These are phyloP conservation scores for Erpornis zantholeuca DNA, from an alignment of 2,113 vertebrate genomes.

Conservation along the genomic window DNA sequence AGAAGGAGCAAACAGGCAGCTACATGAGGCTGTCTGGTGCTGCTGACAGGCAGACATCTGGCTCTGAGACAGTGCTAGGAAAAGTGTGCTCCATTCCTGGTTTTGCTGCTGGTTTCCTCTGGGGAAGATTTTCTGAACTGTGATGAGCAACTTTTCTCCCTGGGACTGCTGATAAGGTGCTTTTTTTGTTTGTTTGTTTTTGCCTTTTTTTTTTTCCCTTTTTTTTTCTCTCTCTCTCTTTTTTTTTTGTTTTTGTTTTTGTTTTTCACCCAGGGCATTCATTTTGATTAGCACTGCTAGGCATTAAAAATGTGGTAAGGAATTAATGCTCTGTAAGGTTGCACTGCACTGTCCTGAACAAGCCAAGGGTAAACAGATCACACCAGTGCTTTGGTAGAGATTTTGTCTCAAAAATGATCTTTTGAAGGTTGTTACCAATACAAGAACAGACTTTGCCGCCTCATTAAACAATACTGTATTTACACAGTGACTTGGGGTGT, in stretches of 20 bases:
- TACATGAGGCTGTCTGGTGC: accelerated
- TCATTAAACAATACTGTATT: not conserved
- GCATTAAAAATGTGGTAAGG: not conserved
- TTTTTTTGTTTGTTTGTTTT: no score
- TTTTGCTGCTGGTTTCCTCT: not conserved
- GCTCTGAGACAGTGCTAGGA: not conserved
- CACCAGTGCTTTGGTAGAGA: not conserved
- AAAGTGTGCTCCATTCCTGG: not conserved
- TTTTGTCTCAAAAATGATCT: not conserved
- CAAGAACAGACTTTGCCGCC: not conserved
- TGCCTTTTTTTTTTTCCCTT: no score
- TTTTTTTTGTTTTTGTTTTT: accelerated
- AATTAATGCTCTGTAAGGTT: not conserved
- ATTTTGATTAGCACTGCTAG: not conserved
- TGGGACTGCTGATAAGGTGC: not conserved
- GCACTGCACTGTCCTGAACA: not conserved
- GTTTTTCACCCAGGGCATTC: not conserved
- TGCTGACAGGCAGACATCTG: not conserved
- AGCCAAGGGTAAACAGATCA: not conserved
- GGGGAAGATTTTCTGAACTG: not conserved
- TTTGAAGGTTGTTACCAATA: not conserved
- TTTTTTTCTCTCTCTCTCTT: no score
- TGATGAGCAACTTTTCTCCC: not conserved
- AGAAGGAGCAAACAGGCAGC: not conserved
- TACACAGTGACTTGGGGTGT: not conserved